Evolutionary conservation across 2,113 vertebrate species (phyloP).

Genomic region (Myotis yumanensis): DNA sequence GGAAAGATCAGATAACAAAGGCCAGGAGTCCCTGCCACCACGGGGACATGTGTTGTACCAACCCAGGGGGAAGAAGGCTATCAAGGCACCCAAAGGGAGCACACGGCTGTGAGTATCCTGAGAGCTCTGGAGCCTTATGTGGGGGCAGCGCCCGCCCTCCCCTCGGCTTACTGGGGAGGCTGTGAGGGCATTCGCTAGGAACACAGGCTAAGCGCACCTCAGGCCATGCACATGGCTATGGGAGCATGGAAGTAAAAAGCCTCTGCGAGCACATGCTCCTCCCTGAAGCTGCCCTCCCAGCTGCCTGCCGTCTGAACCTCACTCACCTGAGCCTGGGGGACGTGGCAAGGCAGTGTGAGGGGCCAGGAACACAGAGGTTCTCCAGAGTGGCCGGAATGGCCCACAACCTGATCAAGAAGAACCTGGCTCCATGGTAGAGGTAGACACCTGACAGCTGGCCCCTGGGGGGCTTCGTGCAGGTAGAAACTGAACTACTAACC

Average conservation of each 20-base stretch:
- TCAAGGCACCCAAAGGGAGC: accelerated
- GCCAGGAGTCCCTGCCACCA: neutral
- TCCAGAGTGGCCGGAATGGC: neutral
- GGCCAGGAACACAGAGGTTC: neutral
- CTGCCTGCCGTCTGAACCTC: neutral
- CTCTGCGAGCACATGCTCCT: accelerated
- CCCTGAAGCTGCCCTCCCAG: neutral
- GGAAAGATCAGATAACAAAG: accelerated
- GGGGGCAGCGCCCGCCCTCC: no score
- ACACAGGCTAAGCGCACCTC: accelerated
- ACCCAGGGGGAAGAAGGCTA: neutral
- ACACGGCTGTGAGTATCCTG: accelerated
- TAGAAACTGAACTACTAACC: neutral
- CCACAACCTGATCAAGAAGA: neutral
- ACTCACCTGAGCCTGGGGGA: neutral
- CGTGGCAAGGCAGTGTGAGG: neutral
- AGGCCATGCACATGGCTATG: accelerated
- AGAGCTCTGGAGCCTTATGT: neutral
- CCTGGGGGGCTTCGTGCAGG: accelerated
- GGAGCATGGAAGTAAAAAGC: accelerated
- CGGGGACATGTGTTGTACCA: neutral
- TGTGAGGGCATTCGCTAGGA: accelerated
- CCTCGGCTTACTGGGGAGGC: no score
- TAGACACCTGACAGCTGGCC: neutral
- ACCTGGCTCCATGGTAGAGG: accelerated